Conservation (phyloP, 2,888 invertebrate species). For the Leptura quadrifasciata region DNA sequence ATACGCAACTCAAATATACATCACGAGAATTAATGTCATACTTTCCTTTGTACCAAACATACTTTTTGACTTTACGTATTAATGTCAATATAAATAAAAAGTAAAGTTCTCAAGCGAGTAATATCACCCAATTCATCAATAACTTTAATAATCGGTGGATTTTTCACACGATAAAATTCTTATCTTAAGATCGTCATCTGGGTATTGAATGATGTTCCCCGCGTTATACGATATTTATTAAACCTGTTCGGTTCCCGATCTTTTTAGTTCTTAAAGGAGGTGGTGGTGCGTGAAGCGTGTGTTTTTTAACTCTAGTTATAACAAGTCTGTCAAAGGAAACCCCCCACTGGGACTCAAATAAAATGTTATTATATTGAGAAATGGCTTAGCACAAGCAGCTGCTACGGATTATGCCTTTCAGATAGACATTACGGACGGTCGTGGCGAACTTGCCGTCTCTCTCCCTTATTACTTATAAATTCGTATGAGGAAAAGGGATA, state of each 20-base stretch:
- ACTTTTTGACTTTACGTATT: too few relatives aligned
- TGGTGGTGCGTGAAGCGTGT: slow-evolving; percentile 68
- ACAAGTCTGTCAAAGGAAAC: slow-evolving; percentile 68
- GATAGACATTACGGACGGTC: slow-evolving; percentile 58
- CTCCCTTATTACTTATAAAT: slow-evolving; percentile 40
- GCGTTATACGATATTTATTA: slow-evolving; percentile 63
- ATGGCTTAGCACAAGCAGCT: slow-evolving; percentile 67
- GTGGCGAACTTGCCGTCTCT: slow-evolving; percentile 34
- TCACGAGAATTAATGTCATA: too few relatives aligned
- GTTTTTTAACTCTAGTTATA: slow-evolving; percentile 67
- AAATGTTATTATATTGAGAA: slow-evolving; percentile 70
- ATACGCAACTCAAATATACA: too few relatives aligned
- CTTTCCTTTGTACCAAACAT: too few relatives aligned
- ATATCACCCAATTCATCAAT: slow-evolving; percentile 31
- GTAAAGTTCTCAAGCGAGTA: neutral
- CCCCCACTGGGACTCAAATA: slow-evolving; percentile 66
- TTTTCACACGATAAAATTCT: slow-evolving; percentile 52
- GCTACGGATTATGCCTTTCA: slow-evolving; percentile 66
- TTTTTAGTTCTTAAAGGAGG: slow-evolving; percentile 64
- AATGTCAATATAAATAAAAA: neutral
- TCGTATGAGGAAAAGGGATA: slow-evolving; percentile 40
- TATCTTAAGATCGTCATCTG: slow-evolving; percentile 55
- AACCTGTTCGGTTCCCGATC: slow-evolving; percentile 64
- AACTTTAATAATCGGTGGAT: slow-evolving; percentile 22
- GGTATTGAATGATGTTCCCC: slow-evolving; percentile 54